A percentile compares a stretch with the other conserved stretches of the same genome.
These are phyloP conservation scores for Tetramorium alpestre DNA, from an alignment of 1,140 invertebrate species.

Conservation along the genomic window DNA sequence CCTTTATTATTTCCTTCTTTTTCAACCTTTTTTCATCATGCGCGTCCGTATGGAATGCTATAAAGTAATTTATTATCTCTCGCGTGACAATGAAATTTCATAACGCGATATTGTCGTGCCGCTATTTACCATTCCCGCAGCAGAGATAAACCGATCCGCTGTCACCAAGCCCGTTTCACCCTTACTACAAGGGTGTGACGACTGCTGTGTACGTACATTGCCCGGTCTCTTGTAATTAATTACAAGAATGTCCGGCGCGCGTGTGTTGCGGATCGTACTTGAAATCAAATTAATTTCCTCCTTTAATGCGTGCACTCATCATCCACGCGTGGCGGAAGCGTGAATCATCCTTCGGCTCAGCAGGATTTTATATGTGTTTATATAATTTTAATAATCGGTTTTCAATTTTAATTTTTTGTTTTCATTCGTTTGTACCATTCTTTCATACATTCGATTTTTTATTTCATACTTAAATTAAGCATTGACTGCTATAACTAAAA, in stretches of 20 bases:
- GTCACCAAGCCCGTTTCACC: constrained; percentile 45
- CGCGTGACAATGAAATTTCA: constrained; percentile 38
- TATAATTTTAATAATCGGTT: not conserved
- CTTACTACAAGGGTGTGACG: constrained; percentile 54
- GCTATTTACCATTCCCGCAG: constrained; percentile 26
- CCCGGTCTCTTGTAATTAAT: constrained; percentile 64
- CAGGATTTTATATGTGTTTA: not conserved
- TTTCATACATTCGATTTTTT: not conserved
- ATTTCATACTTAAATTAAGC: not conserved
- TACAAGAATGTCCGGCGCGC: not conserved
- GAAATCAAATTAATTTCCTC: constrained; percentile 36
- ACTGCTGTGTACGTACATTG: constrained; percentile 68
- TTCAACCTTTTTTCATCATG: constrained; percentile 14
- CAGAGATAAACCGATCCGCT: constrained; percentile 1
- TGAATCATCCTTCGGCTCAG: constrained; percentile 14
- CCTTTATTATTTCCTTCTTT: not conserved
- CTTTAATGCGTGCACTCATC: constrained; percentile 11
- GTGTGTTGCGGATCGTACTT: not conserved
- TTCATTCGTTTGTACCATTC: not conserved
- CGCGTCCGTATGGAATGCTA: not conserved
- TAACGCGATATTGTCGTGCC: constrained; percentile 8
- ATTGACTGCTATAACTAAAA: not conserved
- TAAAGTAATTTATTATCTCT: constrained; percentile 45
- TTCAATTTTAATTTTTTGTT: not conserved
- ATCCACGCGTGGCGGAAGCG: not conserved